A percentile compares a stretch with the other conserved stretches of the same genome.
These are phyloP conservation scores for Lathronympha strigana DNA, from an alignment of 2,888 invertebrate species.

Conservation along the genomic window DNA sequence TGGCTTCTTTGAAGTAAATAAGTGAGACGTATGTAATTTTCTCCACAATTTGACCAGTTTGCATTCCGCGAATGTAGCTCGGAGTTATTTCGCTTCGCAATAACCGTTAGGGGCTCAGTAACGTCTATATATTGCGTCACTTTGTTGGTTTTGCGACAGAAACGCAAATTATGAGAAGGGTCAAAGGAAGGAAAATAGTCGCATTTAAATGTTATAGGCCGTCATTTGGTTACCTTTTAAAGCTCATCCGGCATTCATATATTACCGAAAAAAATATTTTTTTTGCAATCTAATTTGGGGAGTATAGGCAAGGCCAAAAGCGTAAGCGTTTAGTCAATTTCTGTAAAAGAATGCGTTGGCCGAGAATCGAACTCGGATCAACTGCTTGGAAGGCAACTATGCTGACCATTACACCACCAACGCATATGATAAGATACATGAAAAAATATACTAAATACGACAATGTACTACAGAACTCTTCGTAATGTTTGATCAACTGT, in stretches of 20 bases:
- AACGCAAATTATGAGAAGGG: conserved; percentile 4
- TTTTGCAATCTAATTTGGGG: too few relatives aligned
- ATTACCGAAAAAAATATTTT: too few relatives aligned
- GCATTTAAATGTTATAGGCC: neutral
- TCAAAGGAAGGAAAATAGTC: neutral
- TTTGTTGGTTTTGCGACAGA: neutral
- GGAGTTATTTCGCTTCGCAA: conserved; percentile 25
- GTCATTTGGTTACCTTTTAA: neutral
- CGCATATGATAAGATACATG: conserved; percentile 38
- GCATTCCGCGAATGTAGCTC: conserved; percentile 26
- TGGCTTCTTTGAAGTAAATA: neutral
- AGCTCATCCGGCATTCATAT: too few relatives aligned
- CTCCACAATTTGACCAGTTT: conserved; percentile 33
- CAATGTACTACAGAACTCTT: too few relatives aligned
- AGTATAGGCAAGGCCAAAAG: too few relatives aligned
- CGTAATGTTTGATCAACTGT: conserved; percentile 24
- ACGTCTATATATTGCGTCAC: conserved; percentile 13
- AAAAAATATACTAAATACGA: too few relatives aligned
- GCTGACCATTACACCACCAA: conserved; percentile 56
- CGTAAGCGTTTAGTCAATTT: neutral
- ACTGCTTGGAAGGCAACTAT: conserved; percentile 58
- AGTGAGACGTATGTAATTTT: conserved; percentile 21
- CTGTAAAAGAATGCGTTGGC: conserved; percentile 47
- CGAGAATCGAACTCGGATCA: conserved; percentile 57
- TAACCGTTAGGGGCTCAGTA: conserved; percentile 10